These are phyloP conservation scores for Ypsolopha scabrella DNA, from an alignment of 2,888 invertebrate species.

Conservation along the genomic window DNA sequence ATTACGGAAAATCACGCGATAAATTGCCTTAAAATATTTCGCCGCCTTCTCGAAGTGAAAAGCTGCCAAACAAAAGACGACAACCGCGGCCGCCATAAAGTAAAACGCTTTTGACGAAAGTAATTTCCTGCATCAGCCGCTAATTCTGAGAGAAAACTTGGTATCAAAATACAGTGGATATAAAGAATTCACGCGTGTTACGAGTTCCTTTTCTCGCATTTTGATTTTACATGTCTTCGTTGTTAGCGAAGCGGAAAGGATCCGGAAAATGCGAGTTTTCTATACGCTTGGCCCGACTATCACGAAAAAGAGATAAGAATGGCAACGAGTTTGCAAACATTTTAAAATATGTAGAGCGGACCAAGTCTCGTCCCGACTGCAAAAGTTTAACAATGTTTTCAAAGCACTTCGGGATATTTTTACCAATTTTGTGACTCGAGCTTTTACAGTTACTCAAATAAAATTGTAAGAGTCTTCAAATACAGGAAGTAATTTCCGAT, in stretches of 20 bases:
- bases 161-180: slow-evolving; percentile 6
- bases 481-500: no score
- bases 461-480: no score
- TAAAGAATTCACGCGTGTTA: slow-evolving; percentile 7
- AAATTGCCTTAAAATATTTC: slow-evolving; percentile 52
- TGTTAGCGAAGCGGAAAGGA: slow-evolving; percentile 19
- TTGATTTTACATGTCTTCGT: slow-evolving; percentile 13
- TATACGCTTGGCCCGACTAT: slow-evolving; percentile 18
- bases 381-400: slow-evolving; percentile 13
- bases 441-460: no score
- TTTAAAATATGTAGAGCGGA: slow-evolving; percentile 16
- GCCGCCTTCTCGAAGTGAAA: slow-evolving; percentile 36
- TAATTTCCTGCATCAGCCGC: slow-evolving; percentile 42
- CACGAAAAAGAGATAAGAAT: slow-evolving; percentile 29
- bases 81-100: slow-evolving; percentile 36
- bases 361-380: slow-evolving; percentile 12
- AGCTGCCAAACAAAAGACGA: slow-evolving; percentile 47
- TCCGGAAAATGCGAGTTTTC: slow-evolving; percentile 24
- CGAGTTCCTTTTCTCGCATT: slow-evolving; percentile 6
- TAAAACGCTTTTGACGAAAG: slow-evolving; percentile 41
- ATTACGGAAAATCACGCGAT: slow-evolving; percentile 56
- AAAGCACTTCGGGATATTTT: slow-evolving; percentile 6
- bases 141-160: slow-evolving; percentile 29
- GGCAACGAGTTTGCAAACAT: slow-evolving; percentile 28
- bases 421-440: background rate